These are phyloP conservation scores for Xiphophorus maculatus DNA, from an alignment of 2,113 vertebrate genomes.

Conservation along the genomic window DNA sequence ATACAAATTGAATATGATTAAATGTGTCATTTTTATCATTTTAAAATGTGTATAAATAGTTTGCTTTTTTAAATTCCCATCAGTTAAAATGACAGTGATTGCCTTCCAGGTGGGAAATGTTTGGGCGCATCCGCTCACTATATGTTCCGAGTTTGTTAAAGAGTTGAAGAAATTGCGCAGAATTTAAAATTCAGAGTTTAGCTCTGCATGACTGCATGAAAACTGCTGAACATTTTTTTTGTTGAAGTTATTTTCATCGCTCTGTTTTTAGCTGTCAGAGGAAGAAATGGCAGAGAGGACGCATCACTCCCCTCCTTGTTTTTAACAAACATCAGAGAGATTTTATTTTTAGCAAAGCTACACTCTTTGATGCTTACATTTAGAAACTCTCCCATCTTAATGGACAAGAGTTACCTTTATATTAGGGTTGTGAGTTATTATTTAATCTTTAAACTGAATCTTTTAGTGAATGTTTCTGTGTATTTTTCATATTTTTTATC, in stretches of 20 bases:
- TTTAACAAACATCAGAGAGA: slow-evolving; percentile 31
- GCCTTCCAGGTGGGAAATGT: no score
- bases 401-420: slow-evolving; percentile 1
- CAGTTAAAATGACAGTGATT: no score
- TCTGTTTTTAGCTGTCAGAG: slow-evolving; percentile 25
- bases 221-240: neutral
- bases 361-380: slow-evolving; percentile 10
- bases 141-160: neutral
- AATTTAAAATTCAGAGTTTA: neutral
- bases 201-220: neutral
- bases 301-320: neutral
- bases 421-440: neutral
- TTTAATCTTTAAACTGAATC: neutral
- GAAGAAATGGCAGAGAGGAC: neutral
- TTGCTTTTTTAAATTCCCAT: no score
- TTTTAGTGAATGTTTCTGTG: neutral
- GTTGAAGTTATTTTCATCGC: slow-evolving; percentile 38
- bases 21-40: no score
- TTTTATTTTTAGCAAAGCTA: slow-evolving; percentile 55
- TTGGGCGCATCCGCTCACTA: neutral
- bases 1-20: no score
- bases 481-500: neutral
- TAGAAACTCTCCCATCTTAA: slow-evolving; percentile 34
- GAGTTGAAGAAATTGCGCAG: neutral
- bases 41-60: no score